A percentile compares a stretch with the other conserved stretches of the same genome.
phyloP scores from a whole-genome alignment of 2,113 vertebrate species.

The Seriola rivoliana region DNA sequence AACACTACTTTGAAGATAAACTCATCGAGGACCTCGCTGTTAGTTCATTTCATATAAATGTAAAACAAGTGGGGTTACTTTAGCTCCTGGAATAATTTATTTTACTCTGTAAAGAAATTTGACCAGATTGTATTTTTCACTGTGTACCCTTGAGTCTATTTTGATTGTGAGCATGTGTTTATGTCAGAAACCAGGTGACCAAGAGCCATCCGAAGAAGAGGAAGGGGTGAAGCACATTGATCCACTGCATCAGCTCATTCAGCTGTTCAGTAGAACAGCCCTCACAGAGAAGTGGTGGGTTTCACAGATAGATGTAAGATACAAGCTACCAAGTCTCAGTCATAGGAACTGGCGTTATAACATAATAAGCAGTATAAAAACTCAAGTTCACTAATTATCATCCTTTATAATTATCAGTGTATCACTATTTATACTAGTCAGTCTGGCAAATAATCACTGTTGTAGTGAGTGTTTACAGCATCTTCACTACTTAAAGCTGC shows the following conservation, averaged over 20 bases:
- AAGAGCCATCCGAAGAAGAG: conserved; percentile 89
- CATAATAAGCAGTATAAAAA: no score
- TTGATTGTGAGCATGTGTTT: conserved; percentile 23
- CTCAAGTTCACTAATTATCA: no score
- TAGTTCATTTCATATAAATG: conserved; percentile 13
- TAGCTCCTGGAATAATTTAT: not conserved
- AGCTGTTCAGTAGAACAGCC: conserved; percentile 95
- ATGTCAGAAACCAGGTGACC: conserved; percentile 90
- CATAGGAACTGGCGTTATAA: not conserved
- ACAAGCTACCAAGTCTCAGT: not conserved
- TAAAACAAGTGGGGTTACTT: not conserved
- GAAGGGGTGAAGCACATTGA: conserved; percentile 90
- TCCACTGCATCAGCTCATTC: conserved; percentile 96
- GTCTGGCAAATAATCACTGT: no score
- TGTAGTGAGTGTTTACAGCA: no score
- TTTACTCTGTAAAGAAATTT: not conserved
- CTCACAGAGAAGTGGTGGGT: conserved; percentile 96
- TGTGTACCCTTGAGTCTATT: not conserved
- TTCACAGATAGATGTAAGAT: not conserved
- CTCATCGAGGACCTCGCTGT: conserved; percentile 97
- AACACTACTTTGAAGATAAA: conserved; percentile 98
- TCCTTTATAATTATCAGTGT: no score
- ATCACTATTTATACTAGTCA: no score
- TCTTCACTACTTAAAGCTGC: no score
- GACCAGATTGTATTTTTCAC: not conserved